Evolutionary conservation across 2,797 vertebrate species (phyloP), one percentile per base, ranked within the genome.

Genomic region (Pseudochaenichthys georgianus): DNA sequence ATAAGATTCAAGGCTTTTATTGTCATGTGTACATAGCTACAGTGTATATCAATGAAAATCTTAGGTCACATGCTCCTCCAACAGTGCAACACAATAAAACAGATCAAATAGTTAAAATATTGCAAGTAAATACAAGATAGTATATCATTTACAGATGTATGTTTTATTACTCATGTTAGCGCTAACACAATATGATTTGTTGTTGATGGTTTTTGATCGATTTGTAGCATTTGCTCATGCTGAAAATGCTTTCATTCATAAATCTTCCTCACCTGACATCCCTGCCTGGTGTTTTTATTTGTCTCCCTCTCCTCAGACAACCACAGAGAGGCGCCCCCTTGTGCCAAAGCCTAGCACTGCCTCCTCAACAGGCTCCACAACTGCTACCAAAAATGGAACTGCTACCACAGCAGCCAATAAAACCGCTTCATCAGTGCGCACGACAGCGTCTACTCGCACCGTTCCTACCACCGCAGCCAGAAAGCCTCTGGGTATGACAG

Each of bases 261-360:
- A 0, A 3, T 0, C 42, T 17, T 42, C 50, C 46, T 53, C 34
- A 17, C 6, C 50, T 64, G 13, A 47, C 16, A 3, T 43, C 6
- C 28, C 17, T 2, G 1, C 28, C 17, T 2, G 1, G 5, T 47
- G 2, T 58, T 45, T 50, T 60, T 4, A 1, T 57, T 9, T 71
- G 0, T 60, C n/a, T 58, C 58, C 21, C 38, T 68, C 38, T 59
- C 50, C 59, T 19, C 63, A 94, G 91, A 65, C 85, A 1, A 84
- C 83, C 58, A 80, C 83, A 80, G 97, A 98, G 52, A 98, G 94
- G 92, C 93, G 93, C 50, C 88, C 92, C n/a, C 90, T 89, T 0
- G 94, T 95, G 31, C 91, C 96, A 51, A 98, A 96, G 89, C 63
- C 90, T 7, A 75, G 86, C 1, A 82, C 90, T 0, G 68, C 93